Evolutionary conservation across 2,113 vertebrate genomes (phyloP), one percentile per base, ranked within the genome.

Genomic region (Sula dactylatra): DNA sequence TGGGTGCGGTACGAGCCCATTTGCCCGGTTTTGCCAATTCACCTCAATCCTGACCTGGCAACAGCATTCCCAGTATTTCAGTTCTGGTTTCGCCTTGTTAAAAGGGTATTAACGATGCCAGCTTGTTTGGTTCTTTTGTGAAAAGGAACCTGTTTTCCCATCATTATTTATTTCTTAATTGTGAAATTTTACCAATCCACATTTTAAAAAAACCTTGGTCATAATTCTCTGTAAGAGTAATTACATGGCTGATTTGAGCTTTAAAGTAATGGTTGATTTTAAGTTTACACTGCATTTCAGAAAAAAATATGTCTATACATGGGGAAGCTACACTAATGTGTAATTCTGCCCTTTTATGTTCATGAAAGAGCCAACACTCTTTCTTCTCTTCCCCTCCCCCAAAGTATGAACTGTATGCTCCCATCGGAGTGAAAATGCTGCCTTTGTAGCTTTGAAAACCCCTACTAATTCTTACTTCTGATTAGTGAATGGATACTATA

Each of bases 271-370:
- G 16, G 62, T 50, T 70, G 84, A 90, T 82, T 90, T 89, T 89
- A 87, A 79, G 81, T 96, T 94, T 87, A 59, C 21, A 32, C 62
- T 77, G 62, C 59, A 77, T 96, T 96, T 95, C 59, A 86, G 73
- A 22, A 64, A 64, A 93, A 86, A 95, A 94, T 44, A 44, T 17
- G 95, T 76, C 93, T 95, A 36, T 95, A 80, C 93, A 77, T 85
- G 94, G 89, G 94, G 90, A 97, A 91, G 89, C 91, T 94, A 90
- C 91, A 94, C 86, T 95, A 95, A 94, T 95, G 93, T 96, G 95
- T 93, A 95, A 87, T 94, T 96, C 94, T 97, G 95, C 81, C 95
- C 96, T 96, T 97, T 97, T 97, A 96, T 97, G 95, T 97, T 97
- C 91, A 96, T 94, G 97, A 94, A 95, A 73, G 84, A 95, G 42